Percentiles rank a stretch among this genome's conserved stretches.
phyloP scores from a whole-genome alignment of 2,888 invertebrate species.

The Drosophila mayaguana region DNA sequence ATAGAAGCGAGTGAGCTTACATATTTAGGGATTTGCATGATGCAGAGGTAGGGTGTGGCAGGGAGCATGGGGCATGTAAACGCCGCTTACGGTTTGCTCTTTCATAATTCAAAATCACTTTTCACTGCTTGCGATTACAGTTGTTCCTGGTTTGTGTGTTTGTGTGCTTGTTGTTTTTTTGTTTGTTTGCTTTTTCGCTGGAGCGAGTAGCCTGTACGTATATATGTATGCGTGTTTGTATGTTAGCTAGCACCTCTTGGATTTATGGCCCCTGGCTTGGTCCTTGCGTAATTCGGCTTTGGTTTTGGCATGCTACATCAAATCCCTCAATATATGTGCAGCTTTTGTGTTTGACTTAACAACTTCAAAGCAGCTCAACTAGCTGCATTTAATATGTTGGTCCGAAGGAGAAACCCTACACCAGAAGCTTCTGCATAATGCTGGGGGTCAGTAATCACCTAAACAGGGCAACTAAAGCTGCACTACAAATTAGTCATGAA shows the following conservation, averaged over 20 bases:
- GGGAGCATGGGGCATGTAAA: constrained; percentile 30
- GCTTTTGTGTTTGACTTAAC: constrained; percentile 33
- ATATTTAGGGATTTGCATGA: constrained; percentile 15
- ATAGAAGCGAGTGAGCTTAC: constrained; percentile 12
- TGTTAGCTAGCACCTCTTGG: constrained; percentile 49
- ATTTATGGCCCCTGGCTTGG: constrained; percentile 49
- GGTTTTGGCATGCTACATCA: constrained; percentile 16
- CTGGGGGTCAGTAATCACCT: constrained; percentile 18
- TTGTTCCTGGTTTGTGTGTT: constrained; percentile 29
- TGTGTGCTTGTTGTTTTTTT: constrained; percentile 1
- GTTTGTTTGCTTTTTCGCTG: constrained; percentile 33
- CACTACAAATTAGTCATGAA: background rate
- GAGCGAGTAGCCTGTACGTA: constrained; percentile 12
- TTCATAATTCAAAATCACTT: constrained; percentile 78
- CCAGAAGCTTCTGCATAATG: background rate
- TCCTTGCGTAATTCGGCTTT: constrained; percentile 20
- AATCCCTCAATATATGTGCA: constrained; percentile 25
- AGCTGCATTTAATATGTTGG: background rate
- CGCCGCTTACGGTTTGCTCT: constrained; percentile 58
- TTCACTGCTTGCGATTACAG: constrained; percentile 47
- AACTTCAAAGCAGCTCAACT: constrained; percentile 18
- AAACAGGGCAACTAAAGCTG: background rate
- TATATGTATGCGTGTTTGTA: constrained; percentile 9
- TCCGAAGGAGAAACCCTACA: background rate
- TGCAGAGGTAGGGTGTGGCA: background rate